Evolutionary conservation across 2,797 vertebrate species (phyloP), one percentile per base, ranked within the genome.

Genomic region (Remorina albescens): DNA sequence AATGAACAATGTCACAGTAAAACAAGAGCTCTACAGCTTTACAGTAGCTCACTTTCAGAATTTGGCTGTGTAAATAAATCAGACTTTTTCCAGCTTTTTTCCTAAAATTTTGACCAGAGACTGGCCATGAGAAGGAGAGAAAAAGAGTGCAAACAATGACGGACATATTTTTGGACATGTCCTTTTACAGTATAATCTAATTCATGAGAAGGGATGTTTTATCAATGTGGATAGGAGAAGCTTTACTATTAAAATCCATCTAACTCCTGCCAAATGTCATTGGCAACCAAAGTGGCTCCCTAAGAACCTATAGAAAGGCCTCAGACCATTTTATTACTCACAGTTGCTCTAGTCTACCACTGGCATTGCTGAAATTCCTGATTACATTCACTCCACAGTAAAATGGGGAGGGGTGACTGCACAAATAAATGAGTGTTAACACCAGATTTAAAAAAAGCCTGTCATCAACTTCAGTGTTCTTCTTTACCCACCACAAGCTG

Each of bases 351-450:
- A 23, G 67, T 58, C 30, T 41, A 46, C 28, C 44, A 28, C 11
- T 4, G 7, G 44, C 76, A 90, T 90, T 58, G 65, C 73, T 89
- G 65, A 72, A 41, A 92, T 92, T 90, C 89, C 84, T 84, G 44
- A 62, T 49, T 34, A 62, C 53, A 59, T 68, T 80, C 8, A 50
- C 30, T 32, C 12, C 58, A 59, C 25, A 28, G 63, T 7, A 19
- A n/a, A 16, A 5, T 47, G 21, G 26, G 66, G 51, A 5, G n/a
- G 61, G 23, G 36, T 37, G 56, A 19, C 13, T 3, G 23, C 2
- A 11, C 25, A 36, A 67, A 75, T 77, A 44, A 84, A 83, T 64
- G 61, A 69, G 11, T 68, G 58, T 63, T 21, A 46, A 81, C 9
- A 57, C 49, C 60, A 41, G 41, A 46, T 34, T 39, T 32, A 53